Conservation (phyloP, 2,888 invertebrate species). For the Meteorus cinctellus region DNA sequence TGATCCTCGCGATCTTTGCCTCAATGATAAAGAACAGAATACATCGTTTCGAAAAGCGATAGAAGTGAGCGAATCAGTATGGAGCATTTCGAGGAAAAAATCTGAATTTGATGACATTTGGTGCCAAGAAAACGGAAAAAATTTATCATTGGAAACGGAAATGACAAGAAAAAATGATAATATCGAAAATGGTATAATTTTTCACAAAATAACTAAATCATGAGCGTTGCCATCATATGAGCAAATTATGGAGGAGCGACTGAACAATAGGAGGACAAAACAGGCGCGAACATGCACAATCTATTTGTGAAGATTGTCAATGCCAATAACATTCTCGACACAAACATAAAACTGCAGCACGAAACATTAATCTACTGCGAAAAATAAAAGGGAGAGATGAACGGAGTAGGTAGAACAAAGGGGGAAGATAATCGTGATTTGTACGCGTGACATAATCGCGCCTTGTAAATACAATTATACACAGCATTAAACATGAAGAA, state of each 20-base stretch:
- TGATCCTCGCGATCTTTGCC: conserved; percentile 36
- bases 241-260: conserved; percentile 25
- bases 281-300: not conserved
- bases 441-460: conserved; percentile 57
- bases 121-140: not conserved
- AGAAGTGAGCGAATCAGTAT: not conserved
- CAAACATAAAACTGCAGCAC: conserved; percentile 24
- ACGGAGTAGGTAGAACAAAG: conserved; percentile 50
- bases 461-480: conserved; percentile 68
- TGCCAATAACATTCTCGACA: conserved; percentile 1
- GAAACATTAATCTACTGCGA: conserved; percentile 9
- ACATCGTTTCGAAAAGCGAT: not conserved
- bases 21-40: not conserved
- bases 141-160: not conserved
- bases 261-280: not conserved
- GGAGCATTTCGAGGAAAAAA: not conserved
- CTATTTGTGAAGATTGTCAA: conserved; percentile 1
- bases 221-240: not conserved
- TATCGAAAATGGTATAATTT: not conserved
- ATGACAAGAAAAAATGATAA: not conserved
- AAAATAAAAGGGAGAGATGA: conserved; percentile 42
- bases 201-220: not conserved
- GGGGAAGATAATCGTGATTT: conserved; percentile 64
- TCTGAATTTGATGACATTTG: not conserved
- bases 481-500: conserved; percentile 32